Base-by-base conservation (phyloP, 2,113 vertebrate genomes). In the Cynopterus brachyotis region DNA sequence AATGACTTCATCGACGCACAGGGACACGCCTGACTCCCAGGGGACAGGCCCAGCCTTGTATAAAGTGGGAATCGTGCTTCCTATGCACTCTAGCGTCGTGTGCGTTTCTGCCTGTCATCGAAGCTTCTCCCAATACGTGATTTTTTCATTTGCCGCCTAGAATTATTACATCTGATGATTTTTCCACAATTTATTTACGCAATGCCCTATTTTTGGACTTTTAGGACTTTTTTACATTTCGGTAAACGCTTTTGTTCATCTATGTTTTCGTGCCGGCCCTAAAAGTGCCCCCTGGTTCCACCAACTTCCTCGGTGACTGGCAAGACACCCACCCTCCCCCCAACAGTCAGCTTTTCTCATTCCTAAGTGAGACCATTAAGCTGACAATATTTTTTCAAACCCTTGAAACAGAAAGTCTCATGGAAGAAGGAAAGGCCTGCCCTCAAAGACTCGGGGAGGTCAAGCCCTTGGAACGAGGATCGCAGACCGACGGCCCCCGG, bases 201-300 rank as follows among this genome's bases (percentile, higher is more conserved):
- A 73, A n/a, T 47, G 20, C 32, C 2, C 0, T n/a, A 57, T 5
- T 45, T 22, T 69, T 37, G 60, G 62, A 55, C 26, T 72, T 57
- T 37, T 17, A 26, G 69, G 62, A 0, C 11, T n/a, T 11, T 47
- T 78, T 57, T 7, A 13, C n/a, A 1, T 19, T 75, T 1, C 16
- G 67, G 28, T 40, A 30, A 28, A 47, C 12, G 15, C 59, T 53
- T 47, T 35, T 60, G 69, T 42, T 4, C 11, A 10, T 22, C n/a
- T 20, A 2, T 5, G 22, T 22, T 5, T 83, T 40, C 28, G 4
- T 9, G 26, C 12, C 35, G 19, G 26, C 59, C 12, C 9, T 40
- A 20, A 24, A 13, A 30, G 30, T 17, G n/a, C 42, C 40, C 37
- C 4, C 0, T 19, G 8, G 26, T 16, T 50, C 20, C 4, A 5